A percentile compares a stretch with the other conserved stretches of the same genome.
Conservation (phyloP, 2,888 invertebrate genomes). For the Glaucopsyche alexis region DNA sequence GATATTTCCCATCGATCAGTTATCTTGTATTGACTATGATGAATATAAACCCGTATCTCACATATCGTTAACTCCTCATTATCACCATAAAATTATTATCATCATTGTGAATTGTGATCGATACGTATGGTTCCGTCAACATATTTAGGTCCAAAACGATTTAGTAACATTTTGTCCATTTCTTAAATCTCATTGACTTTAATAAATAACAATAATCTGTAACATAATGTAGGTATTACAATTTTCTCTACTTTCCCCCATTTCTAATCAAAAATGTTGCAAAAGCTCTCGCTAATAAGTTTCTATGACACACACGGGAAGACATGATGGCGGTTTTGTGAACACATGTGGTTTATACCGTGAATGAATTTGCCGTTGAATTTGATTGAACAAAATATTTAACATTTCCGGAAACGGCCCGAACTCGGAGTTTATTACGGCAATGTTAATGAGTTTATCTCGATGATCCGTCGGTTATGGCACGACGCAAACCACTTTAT, state of each 20-base stretch:
- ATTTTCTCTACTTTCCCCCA: neutral
- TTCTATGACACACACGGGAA: conserved; percentile 3
- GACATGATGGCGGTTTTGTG: neutral
- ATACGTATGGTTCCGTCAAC: neutral
- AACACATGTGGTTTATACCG: neutral
- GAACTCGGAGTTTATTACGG: conserved; percentile 32
- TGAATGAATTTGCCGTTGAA: neutral
- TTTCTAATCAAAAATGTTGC: neutral
- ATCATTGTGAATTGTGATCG: conserved; percentile 7
- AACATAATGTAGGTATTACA: neutral
- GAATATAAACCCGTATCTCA: conserved; percentile 16
- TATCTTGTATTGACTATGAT: conserved; percentile 13
- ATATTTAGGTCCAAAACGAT: neutral
- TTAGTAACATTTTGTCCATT: neutral
- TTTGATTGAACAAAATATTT: conserved; percentile 30
- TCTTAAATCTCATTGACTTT: neutral
- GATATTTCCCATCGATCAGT: conserved; percentile 25
- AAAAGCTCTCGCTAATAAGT: neutral
- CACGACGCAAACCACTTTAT: conserved; percentile 42
- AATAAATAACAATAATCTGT: neutral
- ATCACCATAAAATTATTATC: conserved; percentile 7
- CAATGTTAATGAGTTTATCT: conserved; percentile 43
- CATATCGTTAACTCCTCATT: conserved; percentile 19
- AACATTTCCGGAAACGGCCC: neutral
- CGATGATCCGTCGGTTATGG: conserved; percentile 40